Base-by-base conservation (phyloP, 2,888 invertebrate genomes). In the Altica lythri region DNA sequence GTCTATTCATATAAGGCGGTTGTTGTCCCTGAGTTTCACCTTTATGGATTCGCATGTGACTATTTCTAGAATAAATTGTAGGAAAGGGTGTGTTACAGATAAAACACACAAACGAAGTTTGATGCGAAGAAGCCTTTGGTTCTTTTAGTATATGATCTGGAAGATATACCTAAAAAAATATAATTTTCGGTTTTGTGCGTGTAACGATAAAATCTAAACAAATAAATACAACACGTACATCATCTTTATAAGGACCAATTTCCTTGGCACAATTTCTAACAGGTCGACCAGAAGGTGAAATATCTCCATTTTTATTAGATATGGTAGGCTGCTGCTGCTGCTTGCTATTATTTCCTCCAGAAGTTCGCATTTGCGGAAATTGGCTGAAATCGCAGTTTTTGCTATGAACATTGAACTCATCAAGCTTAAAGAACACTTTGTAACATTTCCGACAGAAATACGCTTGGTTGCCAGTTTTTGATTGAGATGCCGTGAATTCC, bases 31-130 rank as follows among this genome's bases (percentile, higher is more conserved):
- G 54, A 1, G 57, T 63, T 34, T 71, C 74, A 9, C 70, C 68
- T 53, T 76, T 76, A 58, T 77, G 77, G 13, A 77, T 75, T 13
- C 77, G 67, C 77, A 77, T 77, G 62, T 77, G 77, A 53, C 74
- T 75, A 54, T 77, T 77, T 27, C 68, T 42, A 1, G 77, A 76
- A 35, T 75, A 74, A 12, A 74, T 71, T 0, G 75, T 75, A 0
- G 75, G 75, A 58, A 77, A 77, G 1, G 75, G 73, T 0, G 74
- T 74, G 48, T 70, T 71, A 55, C 77, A 77, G 30, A 75, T 69
- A 32, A 68, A 72, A 60, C 77, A 77, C 13, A 75, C 71, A 55
- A 70, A 75, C n/a, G 69, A 69, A 19, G 69, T 66, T 17, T 61
- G 63, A 14, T 59, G 53, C 9, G 62, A 8, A 25, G 60, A 14